Percentiles rank a stretch among this genome's conserved stretches.
These are phyloP conservation scores for Anguilla pacifica DNA, from an alignment of 2,797 vertebrate genomes.

Conservation along the genomic window DNA sequence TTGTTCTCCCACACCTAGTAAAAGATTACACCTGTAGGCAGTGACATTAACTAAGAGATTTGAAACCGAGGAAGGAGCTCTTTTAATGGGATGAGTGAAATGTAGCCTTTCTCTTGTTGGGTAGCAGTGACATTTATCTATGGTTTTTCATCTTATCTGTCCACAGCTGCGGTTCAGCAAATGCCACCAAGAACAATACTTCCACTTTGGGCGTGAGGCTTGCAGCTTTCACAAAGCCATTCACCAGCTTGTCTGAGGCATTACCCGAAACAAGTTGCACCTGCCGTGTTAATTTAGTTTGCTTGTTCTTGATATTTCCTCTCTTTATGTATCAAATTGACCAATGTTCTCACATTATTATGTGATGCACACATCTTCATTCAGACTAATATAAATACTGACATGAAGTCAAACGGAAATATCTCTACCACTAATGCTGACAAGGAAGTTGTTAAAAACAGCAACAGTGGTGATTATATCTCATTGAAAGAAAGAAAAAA, in stretches of 20 bases:
- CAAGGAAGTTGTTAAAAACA: neutral
- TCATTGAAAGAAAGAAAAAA: neutral
- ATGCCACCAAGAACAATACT: constrained; percentile 54
- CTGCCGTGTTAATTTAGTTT: constrained; percentile 4
- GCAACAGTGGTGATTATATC: neutral
- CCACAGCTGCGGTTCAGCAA: constrained; percentile 55
- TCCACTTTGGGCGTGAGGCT: constrained; percentile 24
- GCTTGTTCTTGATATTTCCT: neutral
- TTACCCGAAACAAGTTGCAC: neutral
- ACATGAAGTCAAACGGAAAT: neutral
- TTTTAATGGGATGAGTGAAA: constrained; percentile 56
- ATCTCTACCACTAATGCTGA: neutral
- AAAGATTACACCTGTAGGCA: constrained; percentile 57
- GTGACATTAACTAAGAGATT: constrained; percentile 65
- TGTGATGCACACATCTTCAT: neutral
- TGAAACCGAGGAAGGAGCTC: constrained; percentile 50
- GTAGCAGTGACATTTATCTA: constrained; percentile 66
- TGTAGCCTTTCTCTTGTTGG: constrained; percentile 58
- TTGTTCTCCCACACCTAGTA: constrained; percentile 36
- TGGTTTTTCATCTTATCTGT: constrained; percentile 49
- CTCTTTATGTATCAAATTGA: neutral
- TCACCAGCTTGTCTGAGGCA: neutral
- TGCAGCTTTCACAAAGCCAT: constrained; percentile 20
- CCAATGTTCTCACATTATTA: constrained; percentile 5
- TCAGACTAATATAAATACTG: neutral